Conservation (phyloP, 2,113 vertebrate species). For the Syrrhaptes paradoxus region DNA sequence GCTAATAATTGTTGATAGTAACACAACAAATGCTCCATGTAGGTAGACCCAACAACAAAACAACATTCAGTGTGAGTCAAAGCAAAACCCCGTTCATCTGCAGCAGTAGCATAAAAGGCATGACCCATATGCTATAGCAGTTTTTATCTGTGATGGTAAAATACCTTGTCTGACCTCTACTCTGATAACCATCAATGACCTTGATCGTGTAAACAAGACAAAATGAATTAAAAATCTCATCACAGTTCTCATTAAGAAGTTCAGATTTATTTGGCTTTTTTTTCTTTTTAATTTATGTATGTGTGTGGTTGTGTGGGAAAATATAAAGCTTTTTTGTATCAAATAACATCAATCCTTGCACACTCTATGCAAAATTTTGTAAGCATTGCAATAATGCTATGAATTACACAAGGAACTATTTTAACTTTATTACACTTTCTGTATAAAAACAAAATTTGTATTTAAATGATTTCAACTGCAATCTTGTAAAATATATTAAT, state of each 20-base stretch:
- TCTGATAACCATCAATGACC: conserved; percentile 40
- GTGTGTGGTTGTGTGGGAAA: conserved; percentile 68
- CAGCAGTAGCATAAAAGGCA: conserved; percentile 12
- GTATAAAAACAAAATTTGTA: conserved; percentile 90
- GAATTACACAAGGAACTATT: conserved; percentile 88
- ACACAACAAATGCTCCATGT: background rate
- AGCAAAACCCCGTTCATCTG: background rate
- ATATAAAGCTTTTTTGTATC: conserved; percentile 78
- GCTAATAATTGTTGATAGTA: background rate
- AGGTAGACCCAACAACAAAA: background rate
- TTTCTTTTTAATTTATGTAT: conserved; percentile 66
- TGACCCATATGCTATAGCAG: background rate
- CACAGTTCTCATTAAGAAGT: conserved; percentile 49
- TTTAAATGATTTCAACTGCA: conserved; percentile 92
- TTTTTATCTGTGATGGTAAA: conserved; percentile 41
- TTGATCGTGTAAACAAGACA: conserved; percentile 41
- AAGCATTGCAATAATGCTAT: conserved; percentile 90
- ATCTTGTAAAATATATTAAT: conserved; percentile 93
- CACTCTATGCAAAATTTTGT: conserved; percentile 94
- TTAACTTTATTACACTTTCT: conserved; percentile 92
- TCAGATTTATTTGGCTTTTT: conserved; percentile 57
- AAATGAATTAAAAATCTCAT: conserved; percentile 27
- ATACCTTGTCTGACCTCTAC: conserved; percentile 46
- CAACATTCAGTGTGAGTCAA: background rate
- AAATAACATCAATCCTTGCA: conserved; percentile 85